Base-by-base conservation (phyloP, 2,797 vertebrate species). In the Ataeniobius toweri region DNA sequence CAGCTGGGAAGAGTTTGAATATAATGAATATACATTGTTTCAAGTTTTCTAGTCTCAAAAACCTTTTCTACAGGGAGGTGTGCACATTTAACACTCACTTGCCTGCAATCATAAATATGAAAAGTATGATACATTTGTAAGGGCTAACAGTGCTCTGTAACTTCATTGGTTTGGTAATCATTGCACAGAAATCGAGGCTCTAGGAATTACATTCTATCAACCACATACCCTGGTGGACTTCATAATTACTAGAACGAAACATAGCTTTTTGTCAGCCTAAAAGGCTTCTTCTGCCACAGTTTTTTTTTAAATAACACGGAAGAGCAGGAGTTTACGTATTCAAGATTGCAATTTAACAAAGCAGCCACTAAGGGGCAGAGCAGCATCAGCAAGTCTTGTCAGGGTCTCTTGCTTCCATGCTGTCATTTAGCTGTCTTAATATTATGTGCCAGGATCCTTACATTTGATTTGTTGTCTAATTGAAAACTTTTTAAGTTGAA, bases 331-430 rank as follows among this genome's bases (percentile, higher is more conserved):
- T 51, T 56, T 2, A 0, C 4, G 70, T 59, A 58, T 50, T 26
- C 9, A 61, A 69, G 80, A 7, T 28, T 80, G 67, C 36, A 78
- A 36, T 73, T 83, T 58, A 2, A 28, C 50, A 20, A 75, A 75
- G 20, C n/a, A 1, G 13, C 76, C 86, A 91, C 70, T 67, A 36
- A 39, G 75, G 53, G 70, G 80, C 85, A 85, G 77, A 44, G 36
- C 24, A 70, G 48, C 31, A 73, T 67, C 39, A 82, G 28, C 63
- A 48, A 65, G 16, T 68, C 9, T 22, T 44, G 13, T 24, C 14
- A 67, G 36, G 41, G 6, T 28, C 13, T 48, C 22, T 63, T 31
- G 26, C 22, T 28, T 20, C 14, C 46, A 67, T 89, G 39, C 9
- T 44, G 4, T 44, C 6, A 9, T 48, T 26, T 24, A 46, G 67